phyloP scores from a whole-genome alignment of 2,888 invertebrate species.

The Tetramorium bicarinatum region DNA sequence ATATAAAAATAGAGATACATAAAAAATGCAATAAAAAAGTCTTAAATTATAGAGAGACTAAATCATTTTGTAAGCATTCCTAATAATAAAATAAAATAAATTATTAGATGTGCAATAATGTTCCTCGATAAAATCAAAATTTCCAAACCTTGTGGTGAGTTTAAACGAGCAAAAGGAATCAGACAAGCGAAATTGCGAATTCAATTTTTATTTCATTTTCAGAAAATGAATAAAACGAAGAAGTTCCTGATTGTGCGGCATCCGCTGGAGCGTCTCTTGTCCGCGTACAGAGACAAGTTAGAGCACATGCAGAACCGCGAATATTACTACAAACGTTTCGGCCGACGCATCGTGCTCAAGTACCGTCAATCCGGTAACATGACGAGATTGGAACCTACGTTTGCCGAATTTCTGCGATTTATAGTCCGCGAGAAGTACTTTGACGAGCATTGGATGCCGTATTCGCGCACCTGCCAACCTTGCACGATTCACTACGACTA shows the following conservation, averaged over 20 bases:
- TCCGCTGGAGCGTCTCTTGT: constrained; percentile 87
- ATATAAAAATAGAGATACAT: not conserved
- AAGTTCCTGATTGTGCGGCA: constrained; percentile 87
- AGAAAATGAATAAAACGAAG: constrained; percentile 76
- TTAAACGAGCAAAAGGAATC: not conserved
- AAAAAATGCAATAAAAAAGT: not conserved
- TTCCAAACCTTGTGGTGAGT: not conserved
- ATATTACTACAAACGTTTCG: constrained; percentile 83
- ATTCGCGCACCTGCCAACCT: constrained; percentile 86
- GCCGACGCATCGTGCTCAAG: constrained; percentile 80
- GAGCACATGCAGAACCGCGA: constrained; percentile 80
- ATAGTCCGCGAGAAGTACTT: constrained; percentile 82
- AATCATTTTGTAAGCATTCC: not conserved
- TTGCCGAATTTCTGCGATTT: constrained; percentile 87
- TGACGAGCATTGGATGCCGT: constrained; percentile 87
- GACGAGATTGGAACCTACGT: constrained; percentile 81
- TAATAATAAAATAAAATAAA: not conserved
- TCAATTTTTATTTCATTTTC: constrained; percentile 35
- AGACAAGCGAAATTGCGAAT: not conserved
- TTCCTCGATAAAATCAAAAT: not conserved
- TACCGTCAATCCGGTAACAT: constrained; percentile 74
- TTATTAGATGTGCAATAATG: not conserved
- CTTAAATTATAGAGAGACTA: not conserved
- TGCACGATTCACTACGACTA: constrained; percentile 87
- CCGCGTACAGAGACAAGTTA: constrained; percentile 88